Evolutionary conservation across 2,113 vertebrate genomes (phyloP), one percentile per base, ranked within the genome.

Genomic region (Colius striatus): DNA sequence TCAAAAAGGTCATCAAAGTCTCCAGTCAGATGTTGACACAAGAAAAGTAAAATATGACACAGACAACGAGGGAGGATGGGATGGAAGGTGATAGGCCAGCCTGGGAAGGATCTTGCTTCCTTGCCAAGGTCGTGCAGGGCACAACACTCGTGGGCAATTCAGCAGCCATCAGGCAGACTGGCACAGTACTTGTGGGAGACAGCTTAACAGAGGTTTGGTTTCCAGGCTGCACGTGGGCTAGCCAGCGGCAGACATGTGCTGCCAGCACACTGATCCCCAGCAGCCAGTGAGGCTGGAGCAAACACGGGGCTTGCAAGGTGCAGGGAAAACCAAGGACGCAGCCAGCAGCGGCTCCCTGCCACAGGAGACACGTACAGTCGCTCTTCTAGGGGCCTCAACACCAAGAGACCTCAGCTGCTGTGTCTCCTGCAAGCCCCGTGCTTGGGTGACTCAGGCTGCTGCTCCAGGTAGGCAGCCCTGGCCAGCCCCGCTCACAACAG

Each of bases 391-490:
- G 34, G 34, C 25, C 43, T 36, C 10, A 30, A 50, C 36, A 12
- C 11, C 15, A 30, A 68, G 34, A n/a, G 22, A 67, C 21, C 16
- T 32, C 34, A 23, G 34, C 50, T 57, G 32, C 6, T 9, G 50
- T 50, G 76, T 26, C 32, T 63, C 18, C 22, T 55, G 34, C 26
- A 36, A 30, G 41, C 29, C 7, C 4, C 11, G 10, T 54, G n/a
- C 78, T 60, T 2, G 1, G 34, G 17, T 26, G 27, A 62, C 68
- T 36, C 51, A 26, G 45, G 51, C 19, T 51, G n/a, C 51, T 1
- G 2, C 43, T 29, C 58, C 16, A 3, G 1, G 63, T 5, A 0
- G 25, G 65, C 51, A 47, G 36, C 21, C 32, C 12, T 1, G 2
- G 25, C 5, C 30, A 57, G 22, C 57, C 38, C 19, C 14, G 58